Base-by-base conservation (phyloP, 2,113 vertebrate species). In the Nyctibius bracteatus region DNA sequence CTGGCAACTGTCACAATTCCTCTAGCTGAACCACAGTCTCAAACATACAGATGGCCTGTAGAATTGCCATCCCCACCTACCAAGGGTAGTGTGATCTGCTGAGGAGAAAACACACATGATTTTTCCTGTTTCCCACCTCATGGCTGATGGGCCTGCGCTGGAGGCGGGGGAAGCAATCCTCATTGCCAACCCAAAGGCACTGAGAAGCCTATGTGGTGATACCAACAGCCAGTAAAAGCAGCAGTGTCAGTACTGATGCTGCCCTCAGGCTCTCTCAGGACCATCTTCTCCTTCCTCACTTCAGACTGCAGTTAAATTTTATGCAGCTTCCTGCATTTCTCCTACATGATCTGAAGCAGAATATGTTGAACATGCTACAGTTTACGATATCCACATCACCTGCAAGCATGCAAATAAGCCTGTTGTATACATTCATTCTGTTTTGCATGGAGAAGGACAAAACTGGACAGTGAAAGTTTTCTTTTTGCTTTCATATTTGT, bases 161-260 rank as follows among this genome's bases (percentile, higher is more conserved):
- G 8, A 17, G 3, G 15, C 4, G 5, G 5, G 47, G 33, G 67
- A 49, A 28, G 1, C 37, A 54, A 46, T 8, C 1, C 2, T 14
- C 5, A 44, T 24, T 4, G 4, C 20, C 24, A 91, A 12, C 4
- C 21, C 37, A 84, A 49, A 70, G 46, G 21, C 51, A 81, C 8
- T 49, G 30, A 73, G 14, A 87, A 70, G 15, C 13, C 20, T 35
- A 8, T 23, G 12, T 55, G 22, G 3, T 58, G 39, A 71, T 22
- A 81, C 28, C 46, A 81, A 30, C 8, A 72, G 28, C 24, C 54
- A 75, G 51, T 19, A 73, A 68, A 87, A 92, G 35, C 21, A 77
- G 28, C 22, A 52, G 27, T 9, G 2, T 25, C n/a, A 70, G 41
- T 43, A 35, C 6, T n/a, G 47, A 66, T 17, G 28, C 25, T 71